Base-by-base conservation (phyloP, 2,113 vertebrate genomes). In the Cololabis saira region DNA sequence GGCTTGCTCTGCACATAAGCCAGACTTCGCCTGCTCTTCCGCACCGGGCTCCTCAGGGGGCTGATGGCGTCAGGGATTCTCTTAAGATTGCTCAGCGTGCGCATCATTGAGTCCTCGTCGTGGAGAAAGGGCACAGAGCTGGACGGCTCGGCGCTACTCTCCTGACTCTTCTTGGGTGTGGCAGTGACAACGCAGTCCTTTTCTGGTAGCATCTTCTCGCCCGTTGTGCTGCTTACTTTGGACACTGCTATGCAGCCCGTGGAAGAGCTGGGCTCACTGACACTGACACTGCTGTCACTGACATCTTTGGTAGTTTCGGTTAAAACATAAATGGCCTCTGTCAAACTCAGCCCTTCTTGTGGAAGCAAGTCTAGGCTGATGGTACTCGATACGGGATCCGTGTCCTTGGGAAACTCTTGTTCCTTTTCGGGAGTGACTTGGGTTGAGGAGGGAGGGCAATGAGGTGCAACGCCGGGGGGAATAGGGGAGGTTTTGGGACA, bases 81-180 rank as follows among this genome's bases (percentile, higher is more conserved):
- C 71, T 92, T 95, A 74, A 98, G 81, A 30, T 91, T 92, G 81
- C 92, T 96, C 59, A 99, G 84, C 41, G 96, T 95, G 72, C 92
- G 93, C 86, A 98, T 93, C 92, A 98, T 95, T 12, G 97, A 98
- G 83, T 95, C 95, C 37, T 98, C 96, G 80, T 99, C 97, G n/a
- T 95, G 85, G 37, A 74, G 18, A 11, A 90, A 19, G 0, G 84
- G 67, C 55, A 76, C 12, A 0, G 88, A 89, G 48, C 67, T 80
- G 19, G 83, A 86, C 19, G 81, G 71, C 63, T 84, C 69, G 0
- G 21, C 8, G 7, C 45, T 57, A 4, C 45, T 61, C 5, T 67
- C 76, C 1, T 48, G 74, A 50, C 84, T 68, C 64, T 82, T 86
- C 37, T 62, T 83, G 0, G 84, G 85, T 0, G 89, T 87, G 17